Evolutionary conservation across 2,797 vertebrate species (phyloP).

Genomic region (Hoplostethus mediterraneus): DNA sequence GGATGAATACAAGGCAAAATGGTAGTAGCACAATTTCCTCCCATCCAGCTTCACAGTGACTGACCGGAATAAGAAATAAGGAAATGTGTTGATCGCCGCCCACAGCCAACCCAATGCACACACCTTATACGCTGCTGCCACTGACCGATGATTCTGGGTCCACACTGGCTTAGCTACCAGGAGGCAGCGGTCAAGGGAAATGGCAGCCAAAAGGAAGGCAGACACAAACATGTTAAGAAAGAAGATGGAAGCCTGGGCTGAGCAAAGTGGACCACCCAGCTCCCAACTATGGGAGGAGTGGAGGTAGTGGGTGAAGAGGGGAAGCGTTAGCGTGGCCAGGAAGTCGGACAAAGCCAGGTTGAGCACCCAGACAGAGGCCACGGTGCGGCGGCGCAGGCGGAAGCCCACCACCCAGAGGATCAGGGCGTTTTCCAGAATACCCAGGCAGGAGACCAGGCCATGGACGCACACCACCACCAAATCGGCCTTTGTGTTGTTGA

Average conservation of each 20-base stretch:
- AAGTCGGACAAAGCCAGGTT: slow-evolving; percentile 89
- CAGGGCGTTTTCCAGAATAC: slow-evolving; percentile 87
- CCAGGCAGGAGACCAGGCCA: slow-evolving; percentile 79
- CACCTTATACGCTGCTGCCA: slow-evolving; percentile 78
- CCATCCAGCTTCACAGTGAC: slow-evolving; percentile 50
- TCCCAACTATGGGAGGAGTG: slow-evolving; percentile 73
- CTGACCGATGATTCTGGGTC: slow-evolving; percentile 83
- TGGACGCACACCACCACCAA: slow-evolving; percentile 71
- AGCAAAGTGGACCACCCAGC: slow-evolving; percentile 79
- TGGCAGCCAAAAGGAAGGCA: slow-evolving; percentile 86
- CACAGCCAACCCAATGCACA: slow-evolving; percentile 84
- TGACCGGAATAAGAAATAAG: slow-evolving; percentile 79
- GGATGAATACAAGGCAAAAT: slow-evolving; percentile 78
- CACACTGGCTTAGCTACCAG: slow-evolving; percentile 82
- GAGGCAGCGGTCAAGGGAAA: slow-evolving; percentile 87
- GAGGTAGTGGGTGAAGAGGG: slow-evolving; percentile 85
- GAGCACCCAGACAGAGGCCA: slow-evolving; percentile 85
- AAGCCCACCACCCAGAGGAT: slow-evolving; percentile 89
- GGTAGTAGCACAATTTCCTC: slow-evolving; percentile 80
- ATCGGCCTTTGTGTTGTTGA: slow-evolving; percentile 62
- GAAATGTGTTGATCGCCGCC: slow-evolving; percentile 77
- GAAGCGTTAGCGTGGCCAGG: slow-evolving; percentile 82
- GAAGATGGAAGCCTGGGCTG: slow-evolving; percentile 81
- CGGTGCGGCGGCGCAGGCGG: slow-evolving; percentile 77
- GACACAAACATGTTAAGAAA: slow-evolving; percentile 87